A percentile compares a stretch with the other conserved stretches of the same genome.
These are phyloP conservation scores for Phenganax subtilis DNA, from an alignment of 92 coral and sea anemone genomes.

Conservation along the genomic window DNA sequence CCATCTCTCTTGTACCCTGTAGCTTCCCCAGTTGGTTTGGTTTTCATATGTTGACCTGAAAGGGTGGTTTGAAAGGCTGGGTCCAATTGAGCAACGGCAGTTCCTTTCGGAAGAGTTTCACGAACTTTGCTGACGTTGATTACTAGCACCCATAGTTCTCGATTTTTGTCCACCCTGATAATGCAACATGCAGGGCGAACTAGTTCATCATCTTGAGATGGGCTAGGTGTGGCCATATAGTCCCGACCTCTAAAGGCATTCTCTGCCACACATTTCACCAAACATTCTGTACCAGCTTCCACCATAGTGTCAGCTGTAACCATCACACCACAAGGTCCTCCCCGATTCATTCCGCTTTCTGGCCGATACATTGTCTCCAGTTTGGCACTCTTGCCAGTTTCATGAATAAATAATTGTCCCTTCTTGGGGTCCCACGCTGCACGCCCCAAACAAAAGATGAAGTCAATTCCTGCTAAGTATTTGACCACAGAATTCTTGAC, in stretches of 20 bases:
- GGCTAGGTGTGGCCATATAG: background rate
- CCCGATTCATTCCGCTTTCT: background rate
- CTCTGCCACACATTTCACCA: slow-evolving; percentile 12
- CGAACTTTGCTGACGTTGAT: background rate
- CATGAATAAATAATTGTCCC: slow-evolving; percentile 18
- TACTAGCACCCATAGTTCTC: slow-evolving; percentile 12
- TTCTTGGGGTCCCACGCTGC: slow-evolving; percentile 27
- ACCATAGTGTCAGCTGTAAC: background rate
- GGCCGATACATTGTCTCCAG: slow-evolving; percentile 18
- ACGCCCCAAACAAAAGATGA: slow-evolving; percentile 26
- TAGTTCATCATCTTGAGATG: background rate
- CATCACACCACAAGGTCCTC: background rate
- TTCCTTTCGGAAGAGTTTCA: background rate
- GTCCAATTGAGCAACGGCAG: background rate
- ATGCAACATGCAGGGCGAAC: slow-evolving; percentile 11
- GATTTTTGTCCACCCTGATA: background rate
- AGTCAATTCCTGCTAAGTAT: slow-evolving; percentile 35
- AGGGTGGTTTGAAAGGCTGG: slow-evolving; percentile 10
- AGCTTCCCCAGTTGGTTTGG: background rate
- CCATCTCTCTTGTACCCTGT: background rate
- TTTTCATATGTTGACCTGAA: slow-evolving; percentile 18
- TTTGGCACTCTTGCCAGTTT: background rate
- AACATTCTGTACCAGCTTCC: slow-evolving; percentile 1
- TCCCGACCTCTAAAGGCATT: background rate
- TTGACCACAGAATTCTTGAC: slow-evolving; percentile 27